Evolutionary conservation across 2,888 invertebrate species (phyloP).

Genomic region (Microplitis deprimator): DNA sequence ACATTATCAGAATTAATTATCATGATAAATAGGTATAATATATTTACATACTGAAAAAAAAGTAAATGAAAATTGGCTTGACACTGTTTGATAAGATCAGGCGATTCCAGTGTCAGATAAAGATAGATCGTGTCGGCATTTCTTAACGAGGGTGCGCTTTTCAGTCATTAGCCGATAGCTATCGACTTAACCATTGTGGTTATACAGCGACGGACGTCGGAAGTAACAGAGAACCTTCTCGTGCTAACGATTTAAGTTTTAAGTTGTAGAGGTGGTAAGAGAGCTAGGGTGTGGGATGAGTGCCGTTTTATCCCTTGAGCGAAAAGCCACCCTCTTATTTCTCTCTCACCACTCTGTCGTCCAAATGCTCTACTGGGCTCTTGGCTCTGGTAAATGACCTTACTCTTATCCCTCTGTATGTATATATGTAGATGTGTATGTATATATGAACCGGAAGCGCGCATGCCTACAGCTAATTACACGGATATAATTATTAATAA

Average conservation of each 20-base stretch:
- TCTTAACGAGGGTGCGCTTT: conserved; percentile 66
- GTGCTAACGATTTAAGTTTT: conserved; percentile 11
- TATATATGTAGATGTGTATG: conserved; percentile 11
- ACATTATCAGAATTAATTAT: background rate
- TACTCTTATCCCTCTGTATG: conserved; percentile 10
- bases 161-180: conserved; percentile 65
- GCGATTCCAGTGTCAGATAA: conserved; percentile 31
- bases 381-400: conserved; percentile 32
- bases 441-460: conserved; percentile 37
- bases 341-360: conserved; percentile 12
- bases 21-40: background rate
- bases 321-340: conserved; percentile 27
- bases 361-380: conserved; percentile 13
- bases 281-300: conserved; percentile 19
- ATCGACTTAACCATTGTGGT: conserved; percentile 66
- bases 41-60: background rate
- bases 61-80: background rate
- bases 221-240: conserved; percentile 42
- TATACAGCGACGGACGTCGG: conserved; percentile 51
- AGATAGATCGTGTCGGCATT: conserved; percentile 64
- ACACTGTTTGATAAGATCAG: conserved; percentile 9
- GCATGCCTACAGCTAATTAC: conserved; percentile 53
- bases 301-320: conserved; percentile 35
- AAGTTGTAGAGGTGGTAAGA: conserved; percentile 15
- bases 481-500: conserved; percentile 56